phyloP scores from a whole-genome alignment of 2,888 invertebrate genomes.

The Ectemnius lituratus region DNA sequence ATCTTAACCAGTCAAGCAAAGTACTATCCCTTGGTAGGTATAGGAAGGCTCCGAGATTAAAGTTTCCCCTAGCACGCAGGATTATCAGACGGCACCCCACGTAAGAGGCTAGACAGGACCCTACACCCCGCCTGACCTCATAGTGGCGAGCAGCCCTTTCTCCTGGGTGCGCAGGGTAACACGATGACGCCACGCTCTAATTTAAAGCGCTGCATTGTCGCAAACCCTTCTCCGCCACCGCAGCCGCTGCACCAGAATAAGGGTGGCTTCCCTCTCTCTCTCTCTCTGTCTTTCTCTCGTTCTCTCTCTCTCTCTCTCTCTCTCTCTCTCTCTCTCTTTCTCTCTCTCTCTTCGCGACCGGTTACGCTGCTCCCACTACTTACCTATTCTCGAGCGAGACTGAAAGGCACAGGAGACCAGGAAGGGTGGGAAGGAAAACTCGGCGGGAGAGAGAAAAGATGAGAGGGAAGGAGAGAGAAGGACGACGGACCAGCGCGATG shows the following conservation, averaged over 20 bases:
- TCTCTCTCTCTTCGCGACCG: background rate
- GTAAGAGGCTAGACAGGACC: too few species aligned
- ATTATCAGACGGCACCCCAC: too few species aligned
- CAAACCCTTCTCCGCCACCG: conserved; percentile 42
- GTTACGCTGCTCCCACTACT: too few species aligned
- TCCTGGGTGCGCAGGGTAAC: background rate
- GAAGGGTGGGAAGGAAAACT: conserved; percentile 35
- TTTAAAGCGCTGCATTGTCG: conserved; percentile 66
- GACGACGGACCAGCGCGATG: conserved; percentile 8
- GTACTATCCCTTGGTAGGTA: too few species aligned
- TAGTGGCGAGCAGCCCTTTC: too few species aligned
- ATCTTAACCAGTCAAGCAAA: too few species aligned
- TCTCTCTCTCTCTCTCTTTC: background rate
- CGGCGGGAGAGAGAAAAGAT: conserved; percentile 20
- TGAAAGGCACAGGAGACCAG: conserved; percentile 12
- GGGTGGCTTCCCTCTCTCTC: conserved; percentile 26
- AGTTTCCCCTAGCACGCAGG: too few species aligned
- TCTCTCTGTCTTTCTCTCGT: background rate
- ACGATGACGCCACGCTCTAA: conserved; percentile 53
- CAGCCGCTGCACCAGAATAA: conserved; percentile 50
- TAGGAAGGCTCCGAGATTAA: too few species aligned
- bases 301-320: background rate
- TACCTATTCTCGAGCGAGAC: background rate
- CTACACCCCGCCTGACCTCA: too few species aligned
- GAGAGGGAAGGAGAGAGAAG: too few species aligned